Conservation (phyloP, 2,888 invertebrate genomes). For the Pachymerium ferrugineum region DNA sequence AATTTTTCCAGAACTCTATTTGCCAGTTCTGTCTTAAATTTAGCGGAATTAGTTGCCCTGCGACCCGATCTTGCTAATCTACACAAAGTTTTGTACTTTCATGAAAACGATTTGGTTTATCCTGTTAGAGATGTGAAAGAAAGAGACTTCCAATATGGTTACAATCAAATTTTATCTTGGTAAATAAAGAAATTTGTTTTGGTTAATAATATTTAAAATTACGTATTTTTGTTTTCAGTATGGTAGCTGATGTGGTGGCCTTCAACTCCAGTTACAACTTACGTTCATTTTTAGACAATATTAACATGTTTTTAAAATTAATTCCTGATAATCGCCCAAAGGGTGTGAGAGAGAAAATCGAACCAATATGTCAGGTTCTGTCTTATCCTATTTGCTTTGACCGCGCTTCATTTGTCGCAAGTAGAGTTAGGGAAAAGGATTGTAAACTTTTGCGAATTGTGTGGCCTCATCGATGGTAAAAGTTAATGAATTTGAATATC, state of each 20-base stretch:
- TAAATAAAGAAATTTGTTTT: constrained; percentile 44
- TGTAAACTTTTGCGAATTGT: constrained; percentile 55
- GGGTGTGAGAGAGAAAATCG: constrained; percentile 53
- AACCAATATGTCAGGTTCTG: constrained; percentile 58
- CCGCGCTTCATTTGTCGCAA: neutral
- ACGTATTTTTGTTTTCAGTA: constrained; percentile 48
- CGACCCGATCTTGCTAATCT: constrained; percentile 57
- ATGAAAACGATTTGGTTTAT: constrained; percentile 70
- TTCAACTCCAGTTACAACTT: constrained; percentile 68
- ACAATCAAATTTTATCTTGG: constrained; percentile 68
- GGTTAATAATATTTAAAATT: neutral
- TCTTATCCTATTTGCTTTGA: constrained; percentile 55
- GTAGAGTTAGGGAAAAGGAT: neutral
- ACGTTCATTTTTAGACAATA: constrained; percentile 59
- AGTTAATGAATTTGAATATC: neutral
- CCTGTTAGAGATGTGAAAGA: constrained; percentile 61
- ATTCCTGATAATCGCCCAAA: constrained; percentile 62
- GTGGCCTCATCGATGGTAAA: constrained; percentile 67
- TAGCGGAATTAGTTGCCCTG: constrained; percentile 63
- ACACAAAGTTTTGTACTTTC: constrained; percentile 66
- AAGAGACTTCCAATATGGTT: constrained; percentile 68
- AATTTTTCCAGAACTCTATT: constrained; percentile 54
- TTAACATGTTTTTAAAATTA: constrained; percentile 58
- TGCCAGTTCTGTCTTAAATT: constrained; percentile 62
- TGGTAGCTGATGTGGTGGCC: constrained; percentile 61